These are phyloP conservation scores for Gymnarchus niloticus DNA, from an alignment of 2,113 vertebrate genomes.

Conservation along the genomic window DNA sequence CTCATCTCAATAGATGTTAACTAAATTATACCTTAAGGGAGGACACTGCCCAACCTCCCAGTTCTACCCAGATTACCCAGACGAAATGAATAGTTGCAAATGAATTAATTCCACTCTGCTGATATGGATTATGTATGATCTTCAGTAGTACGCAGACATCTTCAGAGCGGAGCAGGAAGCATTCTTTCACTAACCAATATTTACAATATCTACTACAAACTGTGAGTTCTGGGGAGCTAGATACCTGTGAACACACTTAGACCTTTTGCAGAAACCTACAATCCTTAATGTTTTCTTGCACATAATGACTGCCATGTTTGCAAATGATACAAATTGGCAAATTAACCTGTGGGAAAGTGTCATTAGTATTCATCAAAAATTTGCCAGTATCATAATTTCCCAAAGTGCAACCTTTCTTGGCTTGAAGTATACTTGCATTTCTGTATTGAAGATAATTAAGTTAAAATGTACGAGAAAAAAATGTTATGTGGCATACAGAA, in stretches of 20 bases:
- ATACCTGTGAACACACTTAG: neutral
- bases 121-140: neutral
- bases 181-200: neutral
- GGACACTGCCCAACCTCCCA: neutral
- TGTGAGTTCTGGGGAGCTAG: neutral
- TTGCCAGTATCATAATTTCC: constrained; percentile 10
- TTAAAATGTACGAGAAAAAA: neutral
- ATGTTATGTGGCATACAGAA: neutral
- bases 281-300: neutral
- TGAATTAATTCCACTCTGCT: neutral
- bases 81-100: neutral
- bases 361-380: constrained; percentile 1
- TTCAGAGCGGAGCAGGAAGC: neutral
- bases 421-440: neutral
- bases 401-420: neutral
- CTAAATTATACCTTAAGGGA: neutral
- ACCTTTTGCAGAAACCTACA: neutral
- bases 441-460: neutral
- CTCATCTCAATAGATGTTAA: neutral
- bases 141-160: neutral
- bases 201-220: neutral
- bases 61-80: neutral
- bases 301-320: neutral
- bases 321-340: constrained; percentile 15
- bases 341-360: neutral